Evolutionary conservation across 2,888 invertebrate species (phyloP).

Genomic region (Phyto melanocephala): DNA sequence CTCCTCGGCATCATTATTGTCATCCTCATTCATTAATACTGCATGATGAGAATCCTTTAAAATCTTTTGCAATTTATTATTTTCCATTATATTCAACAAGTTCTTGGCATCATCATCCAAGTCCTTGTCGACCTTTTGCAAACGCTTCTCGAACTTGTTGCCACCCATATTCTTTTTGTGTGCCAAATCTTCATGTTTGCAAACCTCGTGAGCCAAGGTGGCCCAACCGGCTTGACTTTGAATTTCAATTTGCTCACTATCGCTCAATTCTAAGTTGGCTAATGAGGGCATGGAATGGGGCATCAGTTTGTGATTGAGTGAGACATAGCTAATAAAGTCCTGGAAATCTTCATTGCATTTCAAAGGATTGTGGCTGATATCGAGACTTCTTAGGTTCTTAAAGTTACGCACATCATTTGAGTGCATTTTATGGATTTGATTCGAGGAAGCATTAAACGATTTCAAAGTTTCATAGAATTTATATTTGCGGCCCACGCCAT

Average conservation of each 20-base stretch:
- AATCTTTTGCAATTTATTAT: conserved; percentile 71
- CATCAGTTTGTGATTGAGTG: conserved; percentile 71
- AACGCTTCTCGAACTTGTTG: conserved; percentile 70
- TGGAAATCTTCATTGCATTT: conserved; percentile 85
- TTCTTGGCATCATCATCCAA: conserved; percentile 72
- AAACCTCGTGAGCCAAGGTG: conserved; percentile 74
- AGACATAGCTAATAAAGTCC: conserved; percentile 81
- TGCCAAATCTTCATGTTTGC: conserved; percentile 71
- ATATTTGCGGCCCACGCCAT: conserved; percentile 73
- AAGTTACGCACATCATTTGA: conserved; percentile 74
- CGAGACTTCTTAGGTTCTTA: conserved; percentile 79
- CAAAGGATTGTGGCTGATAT: conserved; percentile 83
- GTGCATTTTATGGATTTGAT: conserved; percentile 75
- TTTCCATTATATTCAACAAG: conserved; percentile 71
- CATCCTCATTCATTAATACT: conserved; percentile 68
- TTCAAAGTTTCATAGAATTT: conserved; percentile 81
- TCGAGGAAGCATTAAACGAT: conserved; percentile 80
- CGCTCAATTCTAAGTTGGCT: conserved; percentile 71
- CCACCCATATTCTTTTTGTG: conserved; percentile 56
- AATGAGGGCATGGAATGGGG: conserved; percentile 71
- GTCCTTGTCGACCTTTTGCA: conserved; percentile 70
- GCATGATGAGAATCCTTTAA: conserved; percentile 69
- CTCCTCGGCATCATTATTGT: conserved; percentile 72
- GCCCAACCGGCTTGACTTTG: conserved; percentile 73
- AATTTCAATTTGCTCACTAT: conserved; percentile 67